Evolutionary conservation across 2,797 vertebrate species (phyloP).

Genomic region (Catostomus latipinnis): DNA sequence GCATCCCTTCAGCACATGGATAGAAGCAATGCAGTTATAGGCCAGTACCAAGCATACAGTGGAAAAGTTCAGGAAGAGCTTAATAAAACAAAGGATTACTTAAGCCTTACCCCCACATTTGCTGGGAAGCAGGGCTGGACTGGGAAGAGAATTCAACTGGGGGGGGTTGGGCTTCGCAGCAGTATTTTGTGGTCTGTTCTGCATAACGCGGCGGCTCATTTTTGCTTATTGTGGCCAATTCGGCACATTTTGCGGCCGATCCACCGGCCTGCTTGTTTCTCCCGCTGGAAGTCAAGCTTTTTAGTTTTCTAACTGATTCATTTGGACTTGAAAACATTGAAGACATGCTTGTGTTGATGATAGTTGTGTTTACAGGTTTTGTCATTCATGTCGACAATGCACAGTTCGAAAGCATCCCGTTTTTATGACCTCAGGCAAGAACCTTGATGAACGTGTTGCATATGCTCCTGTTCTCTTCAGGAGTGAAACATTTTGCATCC

Average conservation of each 20-base stretch:
- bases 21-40: slow-evolving; percentile 81
- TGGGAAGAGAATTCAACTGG: too few relatives aligned
- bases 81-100: slow-evolving; percentile 77
- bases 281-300: neutral
- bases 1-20: slow-evolving; percentile 76
- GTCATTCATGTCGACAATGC: slow-evolving; percentile 76
- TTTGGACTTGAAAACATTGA: neutral
- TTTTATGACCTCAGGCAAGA: slow-evolving; percentile 90
- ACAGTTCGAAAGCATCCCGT: slow-evolving; percentile 89
- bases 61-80: slow-evolving; percentile 87
- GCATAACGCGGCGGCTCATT: too few relatives aligned
- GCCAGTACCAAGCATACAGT: slow-evolving; percentile 89
- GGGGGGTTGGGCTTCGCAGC: too few relatives aligned
- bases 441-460: slow-evolving; percentile 88
- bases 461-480: slow-evolving; percentile 90
- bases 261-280: too few relatives aligned
- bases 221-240: too few relatives aligned
- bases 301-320: neutral
- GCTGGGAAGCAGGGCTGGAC: slow-evolving; percentile 74
- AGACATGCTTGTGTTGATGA: neutral
- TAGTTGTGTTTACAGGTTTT: slow-evolving; percentile 80
- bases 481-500: slow-evolving; percentile 84
- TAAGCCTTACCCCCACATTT: slow-evolving; percentile 88
- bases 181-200: too few relatives aligned
- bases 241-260: too few relatives aligned